Conservation (phyloP, 2,888 invertebrate genomes). For the Onthophagus sagittarius region DNA sequence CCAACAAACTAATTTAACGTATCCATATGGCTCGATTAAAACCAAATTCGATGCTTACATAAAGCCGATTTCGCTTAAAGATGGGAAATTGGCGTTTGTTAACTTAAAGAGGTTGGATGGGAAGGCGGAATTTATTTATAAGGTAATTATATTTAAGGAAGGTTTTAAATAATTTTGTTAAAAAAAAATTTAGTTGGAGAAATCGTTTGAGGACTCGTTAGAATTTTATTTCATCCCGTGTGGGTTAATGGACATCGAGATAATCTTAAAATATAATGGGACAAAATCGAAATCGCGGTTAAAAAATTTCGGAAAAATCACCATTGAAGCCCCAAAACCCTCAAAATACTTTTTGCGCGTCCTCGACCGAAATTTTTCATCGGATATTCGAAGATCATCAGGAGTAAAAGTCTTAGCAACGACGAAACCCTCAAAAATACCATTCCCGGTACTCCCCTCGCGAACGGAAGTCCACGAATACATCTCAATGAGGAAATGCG, state of each 20-base stretch:
- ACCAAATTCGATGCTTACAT: slow-evolving; percentile 43
- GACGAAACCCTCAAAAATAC: slow-evolving; percentile 46
- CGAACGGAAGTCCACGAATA: slow-evolving; percentile 53
- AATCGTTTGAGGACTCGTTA: slow-evolving; percentile 33
- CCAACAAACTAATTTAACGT: slow-evolving; percentile 50
- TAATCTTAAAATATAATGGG: slow-evolving; percentile 45
- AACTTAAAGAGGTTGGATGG: slow-evolving; percentile 54
- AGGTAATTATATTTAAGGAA: slow-evolving; percentile 45
- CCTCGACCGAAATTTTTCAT: slow-evolving; percentile 48
- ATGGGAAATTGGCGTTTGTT: slow-evolving; percentile 50
- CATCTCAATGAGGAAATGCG: slow-evolving; percentile 50
- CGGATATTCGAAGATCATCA: slow-evolving; percentile 51
- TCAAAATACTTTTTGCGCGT: slow-evolving; percentile 53
- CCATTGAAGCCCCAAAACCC: slow-evolving; percentile 45
- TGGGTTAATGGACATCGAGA: slow-evolving; percentile 52
- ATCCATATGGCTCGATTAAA: slow-evolving; percentile 49
- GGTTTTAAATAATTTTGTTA: slow-evolving; percentile 1
- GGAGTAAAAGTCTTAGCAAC: slow-evolving; percentile 56
- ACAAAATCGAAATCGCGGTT: slow-evolving; percentile 45
- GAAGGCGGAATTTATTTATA: slow-evolving; percentile 54
- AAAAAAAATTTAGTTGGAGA: slow-evolving; percentile 33
- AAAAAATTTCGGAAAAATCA: slow-evolving; percentile 50
- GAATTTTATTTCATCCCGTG: slow-evolving; percentile 55
- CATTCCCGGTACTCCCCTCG: slow-evolving; percentile 55
- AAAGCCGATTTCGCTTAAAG: slow-evolving; percentile 47